Evolutionary conservation across 2,113 vertebrate genomes (phyloP).

Genomic region (Sylvilagus bachmani): DNA sequence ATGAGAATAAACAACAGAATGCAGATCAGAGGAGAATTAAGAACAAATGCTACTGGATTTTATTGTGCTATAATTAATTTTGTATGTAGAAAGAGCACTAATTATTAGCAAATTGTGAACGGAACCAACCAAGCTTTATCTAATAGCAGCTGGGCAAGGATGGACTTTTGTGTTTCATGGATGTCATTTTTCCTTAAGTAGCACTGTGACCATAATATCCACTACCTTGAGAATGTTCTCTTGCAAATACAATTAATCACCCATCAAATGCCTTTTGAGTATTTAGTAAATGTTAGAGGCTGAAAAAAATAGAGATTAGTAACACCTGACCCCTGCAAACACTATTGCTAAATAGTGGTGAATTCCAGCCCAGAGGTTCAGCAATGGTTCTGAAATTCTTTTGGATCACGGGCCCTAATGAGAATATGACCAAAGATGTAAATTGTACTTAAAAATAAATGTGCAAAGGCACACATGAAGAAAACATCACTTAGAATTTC

Average conservation of each 20-base stretch:
- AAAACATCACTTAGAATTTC: background rate
- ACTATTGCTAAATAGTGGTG: background rate
- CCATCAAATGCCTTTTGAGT: background rate
- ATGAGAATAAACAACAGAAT: conserved; percentile 89
- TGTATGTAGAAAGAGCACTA: conserved; percentile 80
- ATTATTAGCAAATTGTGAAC: conserved; percentile 81
- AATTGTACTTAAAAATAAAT: background rate
- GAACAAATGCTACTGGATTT: conserved; percentile 87
- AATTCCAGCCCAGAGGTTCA: background rate
- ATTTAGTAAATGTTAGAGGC: background rate
- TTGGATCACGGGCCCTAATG: background rate
- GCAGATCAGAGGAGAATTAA: conserved; percentile 88
- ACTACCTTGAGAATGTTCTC: background rate
- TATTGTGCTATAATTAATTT: conserved; percentile 88
- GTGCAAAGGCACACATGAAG: background rate
- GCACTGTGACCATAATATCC: background rate
- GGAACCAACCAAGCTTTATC: conserved; percentile 60
- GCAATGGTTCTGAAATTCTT: background rate
- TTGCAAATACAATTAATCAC: background rate
- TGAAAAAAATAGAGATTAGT: background rate
- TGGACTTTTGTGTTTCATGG: background rate
- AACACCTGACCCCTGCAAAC: background rate
- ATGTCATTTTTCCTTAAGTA: conserved; percentile 10
- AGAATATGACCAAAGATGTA: background rate
- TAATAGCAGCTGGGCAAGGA: conserved; percentile 55